These are phyloP conservation scores for Thaumatotibia leucotreta DNA, from an alignment of 1,140 invertebrate genomes.

Conservation along the genomic window DNA sequence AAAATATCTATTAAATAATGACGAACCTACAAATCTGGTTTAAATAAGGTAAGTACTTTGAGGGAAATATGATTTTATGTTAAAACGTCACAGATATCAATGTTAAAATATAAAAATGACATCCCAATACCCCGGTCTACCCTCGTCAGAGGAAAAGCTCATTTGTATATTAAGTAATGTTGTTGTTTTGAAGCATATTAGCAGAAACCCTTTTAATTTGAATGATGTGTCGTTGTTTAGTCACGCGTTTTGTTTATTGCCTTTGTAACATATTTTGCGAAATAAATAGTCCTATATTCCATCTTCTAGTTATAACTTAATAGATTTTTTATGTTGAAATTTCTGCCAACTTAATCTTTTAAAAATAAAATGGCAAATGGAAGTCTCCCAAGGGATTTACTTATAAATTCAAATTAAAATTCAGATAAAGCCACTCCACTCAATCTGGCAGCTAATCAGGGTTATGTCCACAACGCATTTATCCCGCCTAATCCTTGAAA, in stretches of 20 bases:
- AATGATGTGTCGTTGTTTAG: too few relatives aligned
- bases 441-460: not conserved
- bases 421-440: not conserved
- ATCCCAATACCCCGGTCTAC: not conserved
- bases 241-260: too few relatives aligned
- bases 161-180: not conserved
- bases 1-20: too few relatives aligned
- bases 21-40: not conserved
- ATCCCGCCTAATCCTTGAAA: conserved; percentile 1
- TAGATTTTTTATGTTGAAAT: too few relatives aligned
- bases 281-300: too few relatives aligned
- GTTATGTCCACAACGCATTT: not conserved
- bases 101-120: not conserved
- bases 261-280: too few relatives aligned
- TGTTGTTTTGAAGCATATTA: not conserved
- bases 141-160: not conserved
- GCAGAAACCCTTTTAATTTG: not conserved
- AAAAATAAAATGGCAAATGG: not conserved
- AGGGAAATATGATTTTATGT: not conserved
- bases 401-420: not conserved
- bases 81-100: not conserved
- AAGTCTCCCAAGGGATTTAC: not conserved
- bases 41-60: not conserved
- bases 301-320: too few relatives aligned
- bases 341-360: not conserved